Percentiles rank a stretch among this genome's conserved stretches.
Conservation (phyloP, 2,797 vertebrate species). For the Mareca penelope region DNA sequence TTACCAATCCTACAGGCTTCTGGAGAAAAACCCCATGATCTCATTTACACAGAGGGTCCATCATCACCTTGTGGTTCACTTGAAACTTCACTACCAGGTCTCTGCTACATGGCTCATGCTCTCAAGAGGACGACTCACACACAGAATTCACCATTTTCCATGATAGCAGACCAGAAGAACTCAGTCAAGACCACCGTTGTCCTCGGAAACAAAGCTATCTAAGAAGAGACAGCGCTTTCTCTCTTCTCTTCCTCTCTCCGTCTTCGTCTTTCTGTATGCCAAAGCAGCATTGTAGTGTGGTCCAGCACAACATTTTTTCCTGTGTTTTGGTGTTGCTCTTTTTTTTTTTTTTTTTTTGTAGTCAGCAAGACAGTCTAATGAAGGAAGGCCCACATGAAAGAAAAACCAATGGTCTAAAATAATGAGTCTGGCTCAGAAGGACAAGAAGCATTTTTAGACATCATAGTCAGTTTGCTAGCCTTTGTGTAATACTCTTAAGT, state of each 20-base stretch:
- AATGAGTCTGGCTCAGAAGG: slow-evolving; percentile 44
- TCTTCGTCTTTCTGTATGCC: not conserved
- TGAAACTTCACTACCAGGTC: not conserved
- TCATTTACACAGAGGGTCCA: not conserved
- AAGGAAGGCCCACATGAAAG: slow-evolving; percentile 64
- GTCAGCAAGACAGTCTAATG: slow-evolving; percentile 44
- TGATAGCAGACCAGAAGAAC: not conserved
- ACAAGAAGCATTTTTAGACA: slow-evolving; percentile 28
- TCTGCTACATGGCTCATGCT: not conserved
- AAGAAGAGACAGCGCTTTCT: not conserved
- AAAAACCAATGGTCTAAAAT: slow-evolving; percentile 36
- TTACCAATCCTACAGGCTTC: not conserved
- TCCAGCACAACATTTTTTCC: slow-evolving; percentile 24
- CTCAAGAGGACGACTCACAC: rapidly evolving
- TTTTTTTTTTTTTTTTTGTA: not conserved
- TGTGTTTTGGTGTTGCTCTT: not conserved
- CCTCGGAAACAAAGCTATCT: not conserved
- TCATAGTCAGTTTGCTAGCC: slow-evolving; percentile 4
- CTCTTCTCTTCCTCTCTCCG: not conserved
- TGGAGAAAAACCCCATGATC: not conserved
- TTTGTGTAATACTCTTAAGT: not conserved
- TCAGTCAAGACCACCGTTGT: not conserved
- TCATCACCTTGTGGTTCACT: not conserved
- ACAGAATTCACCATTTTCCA: not conserved
- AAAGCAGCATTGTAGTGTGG: not conserved